These are phyloP conservation scores for Aproaerema taeniolella DNA, from an alignment of 2,888 invertebrate genomes.

Conservation along the genomic window DNA sequence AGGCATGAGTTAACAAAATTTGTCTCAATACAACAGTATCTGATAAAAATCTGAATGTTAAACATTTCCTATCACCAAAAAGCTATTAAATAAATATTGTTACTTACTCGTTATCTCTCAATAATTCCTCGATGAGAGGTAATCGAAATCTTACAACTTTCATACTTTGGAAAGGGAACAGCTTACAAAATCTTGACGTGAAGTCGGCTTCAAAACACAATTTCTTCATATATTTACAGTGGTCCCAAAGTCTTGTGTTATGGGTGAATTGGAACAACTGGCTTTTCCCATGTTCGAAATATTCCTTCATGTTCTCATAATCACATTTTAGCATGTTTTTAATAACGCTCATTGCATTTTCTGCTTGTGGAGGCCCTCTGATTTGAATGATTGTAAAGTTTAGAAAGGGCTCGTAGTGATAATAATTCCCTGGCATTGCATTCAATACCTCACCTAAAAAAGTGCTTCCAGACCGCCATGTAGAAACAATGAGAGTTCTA, in stretches of 20 bases:
- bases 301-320: slow-evolving; percentile 84
- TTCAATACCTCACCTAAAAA: slow-evolving; percentile 92
- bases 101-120: slow-evolving; percentile 84
- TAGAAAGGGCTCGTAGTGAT: slow-evolving; percentile 93
- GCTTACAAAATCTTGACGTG: slow-evolving; percentile 85
- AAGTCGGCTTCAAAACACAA: slow-evolving; percentile 77
- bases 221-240: slow-evolving; percentile 80
- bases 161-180: slow-evolving; percentile 93
- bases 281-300: slow-evolving; percentile 85
- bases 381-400: slow-evolving; percentile 90
- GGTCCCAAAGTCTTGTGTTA: slow-evolving; percentile 89
- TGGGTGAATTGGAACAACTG: slow-evolving; percentile 88
- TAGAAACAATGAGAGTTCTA: slow-evolving; percentile 87
- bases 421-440: slow-evolving; percentile 90
- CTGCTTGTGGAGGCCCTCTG: slow-evolving; percentile 83
- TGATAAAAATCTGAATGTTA: too few species aligned
- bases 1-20: too few species aligned
- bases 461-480: slow-evolving; percentile 94
- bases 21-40: too few species aligned
- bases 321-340: slow-evolving; percentile 87
- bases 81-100: too few species aligned
- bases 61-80: too few species aligned
- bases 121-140: slow-evolving; percentile 82
- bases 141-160: slow-evolving; percentile 89
- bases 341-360: slow-evolving; percentile 81